Percentiles rank a stretch among this genome's conserved stretches.
These are phyloP conservation scores for Spodoptera litura DNA, from an alignment of 1,140 invertebrate genomes.

Conservation along the genomic window DNA sequence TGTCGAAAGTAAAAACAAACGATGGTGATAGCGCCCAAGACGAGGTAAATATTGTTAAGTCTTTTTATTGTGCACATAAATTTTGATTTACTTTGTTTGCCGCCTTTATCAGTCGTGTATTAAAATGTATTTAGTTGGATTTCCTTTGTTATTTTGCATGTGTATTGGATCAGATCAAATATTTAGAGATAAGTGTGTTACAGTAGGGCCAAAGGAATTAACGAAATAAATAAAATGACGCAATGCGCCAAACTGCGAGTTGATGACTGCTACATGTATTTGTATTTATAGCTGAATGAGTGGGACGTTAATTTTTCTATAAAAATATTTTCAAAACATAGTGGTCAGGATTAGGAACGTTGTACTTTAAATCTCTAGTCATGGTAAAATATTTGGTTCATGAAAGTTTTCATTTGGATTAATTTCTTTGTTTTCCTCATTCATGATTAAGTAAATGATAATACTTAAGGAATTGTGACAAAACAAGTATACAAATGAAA, in stretches of 20 bases:
- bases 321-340: neutral
- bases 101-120: conserved; percentile 27
- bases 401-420: conserved; percentile 19
- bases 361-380: no score
- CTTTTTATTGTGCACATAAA: neutral
- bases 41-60: conserved; percentile 83
- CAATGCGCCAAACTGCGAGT: conserved; percentile 47
- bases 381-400: no score
- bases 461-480: no score
- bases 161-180: neutral
- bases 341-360: no score
- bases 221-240: conserved; percentile 38
- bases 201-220: neutral
- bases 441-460: no score
- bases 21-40: conserved; percentile 87
- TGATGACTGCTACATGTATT: neutral
- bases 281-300: conserved; percentile 17
- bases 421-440: neutral
- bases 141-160: neutral
- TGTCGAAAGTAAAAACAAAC: conserved; percentile 76
- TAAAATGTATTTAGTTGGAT: conserved; percentile 16
- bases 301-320: neutral
- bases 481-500: no score
- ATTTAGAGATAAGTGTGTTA: neutral
- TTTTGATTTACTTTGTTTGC: conserved; percentile 31